A percentile compares a stretch with the other conserved stretches of the same genome.
Evolutionary conservation across 2,888 invertebrate genomes (phyloP).

Genomic region (Leptopilina drosophilae): DNA sequence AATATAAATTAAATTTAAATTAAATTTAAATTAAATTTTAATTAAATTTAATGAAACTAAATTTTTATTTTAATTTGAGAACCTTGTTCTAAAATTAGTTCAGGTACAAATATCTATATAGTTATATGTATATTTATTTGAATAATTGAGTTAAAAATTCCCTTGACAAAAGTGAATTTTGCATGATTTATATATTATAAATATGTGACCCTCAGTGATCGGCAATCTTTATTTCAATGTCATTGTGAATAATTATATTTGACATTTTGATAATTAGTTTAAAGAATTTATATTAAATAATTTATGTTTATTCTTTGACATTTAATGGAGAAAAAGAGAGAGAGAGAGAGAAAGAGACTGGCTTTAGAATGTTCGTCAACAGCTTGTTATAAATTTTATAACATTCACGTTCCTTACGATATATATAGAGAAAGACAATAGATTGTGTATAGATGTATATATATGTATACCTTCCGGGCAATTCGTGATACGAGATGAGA

Average conservation of each 20-base stretch:
- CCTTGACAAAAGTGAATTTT: conserved; percentile 5
- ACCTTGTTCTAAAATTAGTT: not conserved
- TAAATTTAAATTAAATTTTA: no score
- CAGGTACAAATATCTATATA: not conserved
- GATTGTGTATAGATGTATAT: conserved; percentile 13
- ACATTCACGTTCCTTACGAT: not conserved
- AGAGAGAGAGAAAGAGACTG: not conserved
- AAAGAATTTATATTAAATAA: not conserved
- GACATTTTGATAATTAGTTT: not conserved
- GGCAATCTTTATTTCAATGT: not conserved
- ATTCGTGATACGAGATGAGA: not conserved
- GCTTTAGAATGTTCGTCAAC: not conserved
- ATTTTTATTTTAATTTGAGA: not conserved
- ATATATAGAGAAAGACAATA: conserved; percentile 19
- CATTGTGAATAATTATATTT: not conserved
- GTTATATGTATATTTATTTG: not conserved
- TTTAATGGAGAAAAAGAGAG: not conserved
- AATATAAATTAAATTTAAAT: no score
- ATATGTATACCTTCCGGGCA: not conserved
- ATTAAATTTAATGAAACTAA: no score
- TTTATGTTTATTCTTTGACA: conserved; percentile 3
- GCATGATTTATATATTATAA: not conserved
- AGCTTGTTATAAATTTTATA: conserved; percentile 23
- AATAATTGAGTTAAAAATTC: not conserved
- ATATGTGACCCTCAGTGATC: not conserved